phyloP scores from a whole-genome alignment of 2,888 invertebrate species.

The Auanema sp. region DNA sequence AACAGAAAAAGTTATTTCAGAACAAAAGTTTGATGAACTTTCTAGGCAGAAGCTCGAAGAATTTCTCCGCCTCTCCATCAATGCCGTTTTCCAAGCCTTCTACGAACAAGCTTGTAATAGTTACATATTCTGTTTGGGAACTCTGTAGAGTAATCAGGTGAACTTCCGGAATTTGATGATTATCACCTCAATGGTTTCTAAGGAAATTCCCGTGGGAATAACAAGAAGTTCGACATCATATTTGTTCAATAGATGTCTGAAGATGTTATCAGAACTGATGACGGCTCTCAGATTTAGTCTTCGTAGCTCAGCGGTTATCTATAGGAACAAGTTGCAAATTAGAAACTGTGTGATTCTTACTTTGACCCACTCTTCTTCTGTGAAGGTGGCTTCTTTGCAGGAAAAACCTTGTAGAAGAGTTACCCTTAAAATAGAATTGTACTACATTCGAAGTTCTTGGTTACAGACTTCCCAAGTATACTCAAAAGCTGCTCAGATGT shows the following conservation, averaged over 20 bases:
- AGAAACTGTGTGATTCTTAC: conserved; percentile 3
- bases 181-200: not conserved
- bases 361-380: conserved; percentile 17
- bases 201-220: not conserved
- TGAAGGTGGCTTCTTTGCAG: conserved; percentile 23
- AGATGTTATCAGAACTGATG: too few species aligned
- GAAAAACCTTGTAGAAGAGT: conserved; percentile 29
- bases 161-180: not conserved
- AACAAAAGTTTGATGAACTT: conserved; percentile 13
- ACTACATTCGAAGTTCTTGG: too few species aligned
- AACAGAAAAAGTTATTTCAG: not conserved
- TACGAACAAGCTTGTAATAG: conserved; percentile 28
- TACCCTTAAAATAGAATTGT: conserved; percentile 8
- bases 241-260: too few species aligned
- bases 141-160: not conserved
- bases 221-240: too few species aligned
- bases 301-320: not conserved
- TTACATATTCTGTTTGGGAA: conserved; percentile 24
- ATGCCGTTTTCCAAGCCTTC: conserved; percentile 31
- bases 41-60: conserved; percentile 27
- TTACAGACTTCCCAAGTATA: conserved; percentile 15
- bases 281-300: too few species aligned
- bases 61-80: conserved; percentile 32
- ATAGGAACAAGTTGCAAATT: not conserved
- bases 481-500: conserved; percentile 15